These are phyloP conservation scores for Sclerodermus sp. DNA, from an alignment of 2,888 invertebrate species.

Conservation along the genomic window DNA sequence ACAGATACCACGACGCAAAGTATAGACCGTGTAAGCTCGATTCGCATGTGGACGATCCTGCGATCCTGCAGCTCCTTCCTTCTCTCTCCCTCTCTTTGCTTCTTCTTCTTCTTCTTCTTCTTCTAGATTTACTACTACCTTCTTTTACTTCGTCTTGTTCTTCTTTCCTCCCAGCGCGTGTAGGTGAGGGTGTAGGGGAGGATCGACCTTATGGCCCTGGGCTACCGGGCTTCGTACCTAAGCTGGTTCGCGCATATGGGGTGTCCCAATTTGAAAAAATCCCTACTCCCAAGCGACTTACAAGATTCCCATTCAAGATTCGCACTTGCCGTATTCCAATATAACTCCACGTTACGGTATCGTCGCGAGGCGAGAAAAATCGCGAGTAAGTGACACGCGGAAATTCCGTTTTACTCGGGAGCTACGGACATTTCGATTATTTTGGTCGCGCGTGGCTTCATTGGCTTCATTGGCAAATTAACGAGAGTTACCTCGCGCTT, in stretches of 20 bases:
- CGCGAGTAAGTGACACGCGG: too few species aligned
- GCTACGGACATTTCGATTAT: too few species aligned
- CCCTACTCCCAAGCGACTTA: too few species aligned
- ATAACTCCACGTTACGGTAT: too few species aligned
- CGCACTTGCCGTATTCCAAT: too few species aligned
- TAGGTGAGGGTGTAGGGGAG: slow-evolving; percentile 49
- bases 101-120: slow-evolving; percentile 6
- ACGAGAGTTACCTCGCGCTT: too few species aligned
- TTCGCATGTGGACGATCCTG: slow-evolving; percentile 34
- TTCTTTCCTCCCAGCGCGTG: slow-evolving; percentile 26
- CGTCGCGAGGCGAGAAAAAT: too few species aligned
- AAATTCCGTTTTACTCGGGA: too few species aligned
- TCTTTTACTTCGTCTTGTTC: slow-evolving; percentile 1
- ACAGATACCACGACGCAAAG: slow-evolving; percentile 49
- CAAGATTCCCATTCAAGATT: too few species aligned
- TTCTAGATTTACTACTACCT: slow-evolving; percentile 1
- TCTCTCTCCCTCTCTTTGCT: slow-evolving; percentile 7
- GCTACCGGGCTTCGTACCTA: slow-evolving; percentile 54
- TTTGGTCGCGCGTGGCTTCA: too few species aligned
- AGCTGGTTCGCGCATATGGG: slow-evolving; percentile 38
- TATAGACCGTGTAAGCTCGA: slow-evolving; percentile 43
- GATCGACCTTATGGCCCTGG: slow-evolving; percentile 56
- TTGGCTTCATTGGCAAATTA: too few species aligned
- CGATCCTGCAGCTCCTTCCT: slow-evolving; percentile 11
- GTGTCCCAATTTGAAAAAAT: slow-evolving; percentile 29